phyloP scores from a whole-genome alignment of 2,888 invertebrate genomes.

The Drosophila gaucha region DNA sequence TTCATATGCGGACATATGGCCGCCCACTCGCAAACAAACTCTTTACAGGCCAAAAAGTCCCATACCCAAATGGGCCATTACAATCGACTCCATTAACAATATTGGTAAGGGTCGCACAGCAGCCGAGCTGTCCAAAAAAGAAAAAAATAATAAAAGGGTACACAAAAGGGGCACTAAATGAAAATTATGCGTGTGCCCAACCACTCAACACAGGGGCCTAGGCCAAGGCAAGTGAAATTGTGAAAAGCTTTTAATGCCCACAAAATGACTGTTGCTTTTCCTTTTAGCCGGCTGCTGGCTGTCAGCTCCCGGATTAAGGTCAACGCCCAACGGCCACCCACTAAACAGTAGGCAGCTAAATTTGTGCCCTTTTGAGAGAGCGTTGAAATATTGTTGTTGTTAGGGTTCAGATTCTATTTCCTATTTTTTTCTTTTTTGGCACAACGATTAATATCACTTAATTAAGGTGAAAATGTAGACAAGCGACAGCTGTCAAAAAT shows the following conservation, averaged over 20 bases:
- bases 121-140: not conserved
- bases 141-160: conserved; percentile 4
- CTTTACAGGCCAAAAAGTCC: conserved; percentile 10
- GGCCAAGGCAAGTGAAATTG: conserved; percentile 47
- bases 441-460: conserved; percentile 77
- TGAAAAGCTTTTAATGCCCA: conserved; percentile 73
- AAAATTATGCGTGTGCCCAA: conserved; percentile 68
- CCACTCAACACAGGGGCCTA: conserved; percentile 26
- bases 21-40: conserved; percentile 8
- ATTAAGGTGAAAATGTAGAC: conserved; percentile 78
- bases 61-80: conserved; percentile 51
- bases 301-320: conserved; percentile 15
- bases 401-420: not conserved
- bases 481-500: conserved; percentile 75
- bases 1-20: conserved; percentile 57
- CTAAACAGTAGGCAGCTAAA: too few species aligned
- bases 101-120: conserved; percentile 50
- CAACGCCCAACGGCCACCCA: conserved; percentile 27
- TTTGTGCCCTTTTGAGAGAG: conserved; percentile 3
- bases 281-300: conserved; percentile 15
- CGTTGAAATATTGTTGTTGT: conserved; percentile 39
- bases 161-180: conserved; percentile 65
- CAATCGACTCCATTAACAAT: conserved; percentile 75
- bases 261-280: conserved; percentile 59
- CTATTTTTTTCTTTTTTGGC: conserved; percentile 14